These are phyloP conservation scores for Todus mexicanus DNA, from an alignment of 2,797 vertebrate genomes.

Conservation along the genomic window DNA sequence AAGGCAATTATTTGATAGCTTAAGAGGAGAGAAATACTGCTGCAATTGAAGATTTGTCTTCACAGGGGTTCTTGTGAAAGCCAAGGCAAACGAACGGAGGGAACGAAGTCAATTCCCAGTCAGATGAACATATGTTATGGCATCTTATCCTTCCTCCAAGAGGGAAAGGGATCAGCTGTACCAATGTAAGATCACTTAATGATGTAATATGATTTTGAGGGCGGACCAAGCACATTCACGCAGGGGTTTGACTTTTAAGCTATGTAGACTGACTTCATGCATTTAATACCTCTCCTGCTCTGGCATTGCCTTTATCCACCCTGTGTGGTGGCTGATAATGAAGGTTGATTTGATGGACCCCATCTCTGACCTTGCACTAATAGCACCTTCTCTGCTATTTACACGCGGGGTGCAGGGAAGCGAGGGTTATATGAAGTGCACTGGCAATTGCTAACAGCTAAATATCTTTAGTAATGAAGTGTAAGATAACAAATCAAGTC, in stretches of 20 bases:
- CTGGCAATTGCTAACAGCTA: slow-evolving; percentile 9
- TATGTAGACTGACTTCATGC: neutral
- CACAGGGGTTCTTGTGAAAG: slow-evolving; percentile 12
- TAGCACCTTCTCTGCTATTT: slow-evolving; percentile 3
- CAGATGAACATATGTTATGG: neutral
- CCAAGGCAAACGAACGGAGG: slow-evolving; percentile 4
- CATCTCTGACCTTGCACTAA: neutral
- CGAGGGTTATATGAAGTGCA: neutral
- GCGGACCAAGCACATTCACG: neutral
- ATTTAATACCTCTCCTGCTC: neutral
- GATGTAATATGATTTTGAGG: no score
- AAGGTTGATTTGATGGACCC: neutral
- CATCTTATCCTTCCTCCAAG: neutral
- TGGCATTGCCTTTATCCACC: neutral
- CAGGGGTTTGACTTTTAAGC: neutral
- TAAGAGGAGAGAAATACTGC: slow-evolving; percentile 47
- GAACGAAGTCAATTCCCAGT: slow-evolving; percentile 18
- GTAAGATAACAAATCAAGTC: slow-evolving; percentile 21
- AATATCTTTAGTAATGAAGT: slow-evolving; percentile 44
- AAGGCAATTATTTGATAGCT: slow-evolving; percentile 48
- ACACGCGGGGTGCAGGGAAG: neutral
- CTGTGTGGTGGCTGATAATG: neutral
- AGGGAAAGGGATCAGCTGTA: neutral
- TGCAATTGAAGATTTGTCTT: slow-evolving; percentile 40
- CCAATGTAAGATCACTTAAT: neutral